A percentile compares a stretch with the other conserved stretches of the same genome.
These are phyloP conservation scores for Mesorhabditis spiculigera DNA, from an alignment of 2,888 invertebrate species.

Conservation along the genomic window DNA sequence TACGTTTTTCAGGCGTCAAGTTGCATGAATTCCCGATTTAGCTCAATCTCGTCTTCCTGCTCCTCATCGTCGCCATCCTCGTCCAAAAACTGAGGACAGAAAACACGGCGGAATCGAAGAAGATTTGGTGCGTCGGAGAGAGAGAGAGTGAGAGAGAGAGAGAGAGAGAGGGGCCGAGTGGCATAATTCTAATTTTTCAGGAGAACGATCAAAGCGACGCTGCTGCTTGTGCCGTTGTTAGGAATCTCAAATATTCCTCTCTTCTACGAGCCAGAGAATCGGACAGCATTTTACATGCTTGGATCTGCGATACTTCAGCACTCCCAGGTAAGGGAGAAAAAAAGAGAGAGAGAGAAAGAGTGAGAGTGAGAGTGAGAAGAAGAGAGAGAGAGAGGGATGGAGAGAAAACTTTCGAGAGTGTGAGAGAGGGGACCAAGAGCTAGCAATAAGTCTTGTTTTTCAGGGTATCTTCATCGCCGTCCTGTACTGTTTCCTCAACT, in stretches of 20 bases:
- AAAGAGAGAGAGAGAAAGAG: too few species aligned
- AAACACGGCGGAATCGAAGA: conserved; percentile 61
- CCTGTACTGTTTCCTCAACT: conserved; percentile 54
- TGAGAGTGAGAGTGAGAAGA: too few species aligned
- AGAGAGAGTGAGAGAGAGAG: not conserved
- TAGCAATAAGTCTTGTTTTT: too few species aligned
- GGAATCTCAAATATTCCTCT: conserved; percentile 66
- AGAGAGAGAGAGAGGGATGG: not conserved
- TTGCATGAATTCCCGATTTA: too few species aligned
- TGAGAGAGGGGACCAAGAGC: too few species aligned
- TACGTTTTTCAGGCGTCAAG: too few species aligned
- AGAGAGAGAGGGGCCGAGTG: too few species aligned
- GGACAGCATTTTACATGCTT: conserved; percentile 61
- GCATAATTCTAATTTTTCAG: conserved; percentile 44
- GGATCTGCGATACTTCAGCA: conserved; percentile 64
- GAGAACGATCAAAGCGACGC: conserved; percentile 65
- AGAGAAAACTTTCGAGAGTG: too few species aligned
- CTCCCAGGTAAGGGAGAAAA: conserved; percentile 61
- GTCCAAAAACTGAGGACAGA: conserved; percentile 62
- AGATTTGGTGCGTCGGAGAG: too few species aligned
- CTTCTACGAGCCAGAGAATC: conserved; percentile 61
- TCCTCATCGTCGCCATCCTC: conserved; percentile 62
- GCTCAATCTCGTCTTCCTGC: conserved; percentile 62
- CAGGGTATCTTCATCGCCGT: conserved; percentile 59
- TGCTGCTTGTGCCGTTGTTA: conserved; percentile 65